Evolutionary conservation across 2,888 invertebrate species (phyloP).

Genomic region (Eledona agricola): DNA sequence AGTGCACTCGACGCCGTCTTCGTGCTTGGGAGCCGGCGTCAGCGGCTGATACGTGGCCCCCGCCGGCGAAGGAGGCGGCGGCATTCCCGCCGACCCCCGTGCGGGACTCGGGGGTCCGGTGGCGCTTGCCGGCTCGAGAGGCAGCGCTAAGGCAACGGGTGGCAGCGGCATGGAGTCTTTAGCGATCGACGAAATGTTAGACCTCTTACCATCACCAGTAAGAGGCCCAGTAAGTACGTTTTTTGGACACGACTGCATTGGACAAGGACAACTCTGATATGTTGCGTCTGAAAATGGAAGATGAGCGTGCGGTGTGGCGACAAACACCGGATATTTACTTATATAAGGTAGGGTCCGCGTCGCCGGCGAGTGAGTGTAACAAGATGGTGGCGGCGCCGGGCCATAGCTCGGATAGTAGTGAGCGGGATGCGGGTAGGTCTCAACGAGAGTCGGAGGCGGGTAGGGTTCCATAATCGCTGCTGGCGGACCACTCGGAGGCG

Average conservation of each 20-base stretch:
- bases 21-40: slow-evolving; percentile 46
- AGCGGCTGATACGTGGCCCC: slow-evolving; percentile 61
- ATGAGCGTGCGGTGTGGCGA: not conserved
- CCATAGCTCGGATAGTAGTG: slow-evolving; percentile 67
- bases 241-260: slow-evolving; percentile 96
- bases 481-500: slow-evolving; percentile 56
- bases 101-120: slow-evolving; percentile 76
- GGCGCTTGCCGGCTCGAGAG: slow-evolving; percentile 64
- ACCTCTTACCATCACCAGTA: slow-evolving; percentile 92
- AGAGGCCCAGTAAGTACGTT: slow-evolving; percentile 98
- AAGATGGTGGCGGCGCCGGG: slow-evolving; percentile 64
- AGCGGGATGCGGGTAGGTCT: slow-evolving; percentile 59
- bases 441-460: slow-evolving; percentile 60
- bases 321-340: slow-evolving; percentile 62
- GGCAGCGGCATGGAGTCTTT: slow-evolving; percentile 62
- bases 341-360: slow-evolving; percentile 71
- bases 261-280: slow-evolving; percentile 83
- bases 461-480: slow-evolving; percentile 55
- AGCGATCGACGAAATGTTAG: slow-evolving; percentile 59
- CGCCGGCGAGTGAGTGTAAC: slow-evolving; percentile 69
- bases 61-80: slow-evolving; percentile 70
- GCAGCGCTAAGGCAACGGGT: slow-evolving; percentile 64
- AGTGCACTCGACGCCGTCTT: slow-evolving; percentile 45
- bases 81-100: slow-evolving; percentile 73
- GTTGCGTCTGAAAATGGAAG: slow-evolving; percentile 62